Conservation (phyloP, 2,113 vertebrate species). For the Stercorarius parasiticus region DNA sequence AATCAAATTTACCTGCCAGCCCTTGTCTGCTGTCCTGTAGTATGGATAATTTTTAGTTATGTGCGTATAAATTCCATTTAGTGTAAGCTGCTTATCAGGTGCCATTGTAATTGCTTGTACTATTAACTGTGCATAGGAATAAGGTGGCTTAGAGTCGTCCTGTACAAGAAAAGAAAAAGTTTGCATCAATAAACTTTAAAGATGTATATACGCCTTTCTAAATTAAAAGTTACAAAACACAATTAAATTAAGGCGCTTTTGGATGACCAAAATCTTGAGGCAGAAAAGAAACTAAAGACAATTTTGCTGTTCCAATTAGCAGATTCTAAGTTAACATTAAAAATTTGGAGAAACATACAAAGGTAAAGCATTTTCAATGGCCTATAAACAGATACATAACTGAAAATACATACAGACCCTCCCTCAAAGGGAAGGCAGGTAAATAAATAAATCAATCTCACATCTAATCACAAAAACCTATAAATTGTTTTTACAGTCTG, state of each 20-base stretch:
- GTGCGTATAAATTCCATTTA: conserved; percentile 96
- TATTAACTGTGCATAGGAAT: conserved; percentile 95
- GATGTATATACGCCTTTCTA: not conserved
- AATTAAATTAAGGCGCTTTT: not conserved
- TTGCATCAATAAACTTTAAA: not conserved
- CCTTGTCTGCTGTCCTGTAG: conserved; percentile 97
- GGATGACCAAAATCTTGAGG: not conserved
- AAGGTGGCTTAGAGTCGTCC: conserved; percentile 97
- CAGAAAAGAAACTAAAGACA: not conserved
- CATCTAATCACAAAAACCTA: not conserved
- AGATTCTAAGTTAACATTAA: not conserved
- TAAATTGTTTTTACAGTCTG: not conserved
- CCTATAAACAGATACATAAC: not conserved
- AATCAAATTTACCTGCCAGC: conserved; percentile 89
- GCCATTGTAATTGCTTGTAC: conserved; percentile 97
- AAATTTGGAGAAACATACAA: not conserved
- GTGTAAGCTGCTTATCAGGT: conserved; percentile 92
- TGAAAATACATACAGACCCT: not conserved
- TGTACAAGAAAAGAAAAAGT: conserved; percentile 51
- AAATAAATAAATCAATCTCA: not conserved
- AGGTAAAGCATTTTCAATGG: not conserved
- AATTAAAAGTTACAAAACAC: not conserved
- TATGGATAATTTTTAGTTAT: conserved; percentile 98
- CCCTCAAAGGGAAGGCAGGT: not conserved
- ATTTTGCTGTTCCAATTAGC: not conserved